Evolutionary conservation across 2,797 vertebrate genomes (phyloP).

Genomic region (Phoeniculus purpureus): DNA sequence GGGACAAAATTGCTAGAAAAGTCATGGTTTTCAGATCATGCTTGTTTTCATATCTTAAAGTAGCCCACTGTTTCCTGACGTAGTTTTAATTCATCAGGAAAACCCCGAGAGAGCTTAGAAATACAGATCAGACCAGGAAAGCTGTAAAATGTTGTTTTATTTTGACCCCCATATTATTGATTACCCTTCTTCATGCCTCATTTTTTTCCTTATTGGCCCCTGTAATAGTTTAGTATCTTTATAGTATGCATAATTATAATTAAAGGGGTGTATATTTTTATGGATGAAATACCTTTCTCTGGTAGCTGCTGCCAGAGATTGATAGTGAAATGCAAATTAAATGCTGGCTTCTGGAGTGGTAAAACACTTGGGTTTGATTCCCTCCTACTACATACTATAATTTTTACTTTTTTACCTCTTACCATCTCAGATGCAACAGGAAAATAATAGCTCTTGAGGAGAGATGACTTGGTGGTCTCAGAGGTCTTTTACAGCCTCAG

Average conservation of each 20-base stretch:
- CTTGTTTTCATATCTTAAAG: conserved; percentile 46
- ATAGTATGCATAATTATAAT: not conserved
- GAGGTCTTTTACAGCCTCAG: too few species aligned
- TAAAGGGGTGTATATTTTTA: not conserved
- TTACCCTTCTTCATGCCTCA: not conserved
- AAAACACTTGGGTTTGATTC: not conserved
- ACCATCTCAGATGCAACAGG: not conserved
- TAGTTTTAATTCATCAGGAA: conserved; percentile 33
- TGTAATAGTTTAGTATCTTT: not conserved
- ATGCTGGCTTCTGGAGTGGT: not conserved
- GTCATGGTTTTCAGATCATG: conserved; percentile 20
- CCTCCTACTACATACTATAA: not conserved
- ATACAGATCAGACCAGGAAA: not conserved
- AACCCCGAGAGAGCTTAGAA: not conserved
- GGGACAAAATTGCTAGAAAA: conserved; percentile 45
- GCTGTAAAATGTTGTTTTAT: not conserved
- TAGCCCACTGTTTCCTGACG: not conserved
- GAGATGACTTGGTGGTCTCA: not conserved
- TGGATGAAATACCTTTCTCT: not conserved
- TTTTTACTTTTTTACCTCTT: not conserved
- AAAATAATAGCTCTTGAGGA: not conserved
- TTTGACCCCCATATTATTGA: not conserved
- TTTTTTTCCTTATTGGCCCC: not conserved
- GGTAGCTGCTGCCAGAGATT: not conserved
- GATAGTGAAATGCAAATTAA: not conserved